Base-by-base conservation (phyloP, 2,797 vertebrate genomes). In the Smutsia temminckii region DNA sequence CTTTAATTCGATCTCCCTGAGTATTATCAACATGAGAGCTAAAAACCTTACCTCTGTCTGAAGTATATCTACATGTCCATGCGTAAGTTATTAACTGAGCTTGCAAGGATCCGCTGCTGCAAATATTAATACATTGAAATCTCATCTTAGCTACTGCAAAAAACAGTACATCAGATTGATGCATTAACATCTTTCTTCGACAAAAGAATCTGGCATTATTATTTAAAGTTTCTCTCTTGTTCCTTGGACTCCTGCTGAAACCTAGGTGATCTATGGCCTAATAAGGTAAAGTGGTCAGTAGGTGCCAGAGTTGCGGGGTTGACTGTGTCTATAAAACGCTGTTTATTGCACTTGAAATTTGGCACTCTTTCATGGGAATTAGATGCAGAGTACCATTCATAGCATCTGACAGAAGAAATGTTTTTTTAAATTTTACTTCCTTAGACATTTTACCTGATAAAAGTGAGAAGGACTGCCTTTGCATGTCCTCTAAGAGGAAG, bases 101-200 rank as follows among this genome's bases (percentile, higher is more conserved):
- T 98, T 97, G 97, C 98, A 97, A 97, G 97, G 95, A 96, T 97
- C 97, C 91, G 96, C 98, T 98, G 98, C 98, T 98, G 98, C 98
- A 98, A 98, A 98, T 98, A 98, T 98, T 98, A 98, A 98, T 98
- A 98, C 98, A 98, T 98, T 98, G 98, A 98, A 98, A 98, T 98
- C 96, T 97, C 97, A 98, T 98, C 98, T 98, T 95, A 97, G 98
- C 98, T 98, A 98, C 98, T 98, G 97, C 95, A 98, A 98, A 96
- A 98, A 98, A 97, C 97, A 97, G 97, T 98, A 97, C 96, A 97
- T 98, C 97, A 98, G 98, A 98, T 97, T 98, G 97, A 98, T 81
- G 95, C 97, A 98, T 98, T 98, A 97, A 98, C 98, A 98, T 98
- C 91, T 97, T 94, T 95, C 96, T 98, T 97, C 98, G 97, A 98